Conservation (phyloP, 2,113 vertebrate species). For the western clawed frog (Xenopus tropicalis) region DNA sequence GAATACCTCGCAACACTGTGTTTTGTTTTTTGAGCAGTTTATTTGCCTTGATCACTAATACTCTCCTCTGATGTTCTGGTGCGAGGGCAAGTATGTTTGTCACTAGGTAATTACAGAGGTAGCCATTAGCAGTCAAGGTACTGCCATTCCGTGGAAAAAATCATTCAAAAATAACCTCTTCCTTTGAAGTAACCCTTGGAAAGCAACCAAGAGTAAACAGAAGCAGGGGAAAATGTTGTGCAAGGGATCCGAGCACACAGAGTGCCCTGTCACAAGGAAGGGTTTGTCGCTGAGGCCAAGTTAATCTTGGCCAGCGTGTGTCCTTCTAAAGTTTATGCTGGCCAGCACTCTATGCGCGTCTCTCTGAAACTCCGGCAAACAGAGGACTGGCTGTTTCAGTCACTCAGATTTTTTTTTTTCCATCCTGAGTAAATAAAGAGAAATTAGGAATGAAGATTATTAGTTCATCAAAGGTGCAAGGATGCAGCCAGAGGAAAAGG, state of each 20-base stretch:
- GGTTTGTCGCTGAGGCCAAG: slow-evolving; percentile 44
- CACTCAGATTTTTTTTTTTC: slow-evolving; percentile 8
- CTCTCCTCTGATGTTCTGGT: not conserved
- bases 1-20: not conserved
- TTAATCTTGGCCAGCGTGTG: slow-evolving; percentile 41
- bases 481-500: not conserved
- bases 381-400: slow-evolving; percentile 48
- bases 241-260: slow-evolving; percentile 17
- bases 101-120: slow-evolving; percentile 6
- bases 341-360: slow-evolving; percentile 29
- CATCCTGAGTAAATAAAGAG: not conserved
- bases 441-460: slow-evolving; percentile 18
- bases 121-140: slow-evolving; percentile 1
- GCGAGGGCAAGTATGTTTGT: slow-evolving; percentile 2
- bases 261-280: slow-evolving; percentile 35
- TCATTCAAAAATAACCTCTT: slow-evolving; percentile 28
- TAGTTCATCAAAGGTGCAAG: not conserved
- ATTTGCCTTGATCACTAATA: not conserved
- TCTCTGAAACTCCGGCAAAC: slow-evolving; percentile 29
- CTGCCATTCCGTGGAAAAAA: slow-evolving; percentile 23
- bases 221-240: slow-evolving; percentile 18
- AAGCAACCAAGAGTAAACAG: slow-evolving; percentile 31
- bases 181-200: slow-evolving; percentile 35
- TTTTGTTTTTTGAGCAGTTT: not conserved
- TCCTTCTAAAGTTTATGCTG: slow-evolving; percentile 37